A percentile compares a stretch with the other conserved stretches of the same genome.
Evolutionary conservation across 1,140 invertebrate genomes (phyloP).

Genomic region (Hypothenemus hampei): DNA sequence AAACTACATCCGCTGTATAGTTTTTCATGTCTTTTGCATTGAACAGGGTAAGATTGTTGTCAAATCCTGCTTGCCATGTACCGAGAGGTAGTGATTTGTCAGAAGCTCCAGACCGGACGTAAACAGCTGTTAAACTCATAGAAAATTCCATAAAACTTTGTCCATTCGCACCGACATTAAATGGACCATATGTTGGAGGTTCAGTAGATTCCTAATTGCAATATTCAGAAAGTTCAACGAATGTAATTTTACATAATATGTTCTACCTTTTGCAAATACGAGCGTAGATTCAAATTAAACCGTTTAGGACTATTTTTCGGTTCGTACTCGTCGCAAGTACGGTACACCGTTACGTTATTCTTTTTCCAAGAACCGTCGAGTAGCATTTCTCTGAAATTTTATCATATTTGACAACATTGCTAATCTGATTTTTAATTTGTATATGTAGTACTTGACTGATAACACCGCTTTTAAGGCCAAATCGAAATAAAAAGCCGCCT

Average conservation of each 20-base stretch:
- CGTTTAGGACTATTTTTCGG: conserved; percentile 60
- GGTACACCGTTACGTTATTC: conserved; percentile 57
- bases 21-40: conserved; percentile 64
- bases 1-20: conserved; percentile 70
- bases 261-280: conserved; percentile 46
- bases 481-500: conserved; percentile 84
- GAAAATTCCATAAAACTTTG: conserved; percentile 68
- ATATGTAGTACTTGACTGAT: conserved; percentile 58
- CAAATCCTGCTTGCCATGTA: conserved; percentile 64
- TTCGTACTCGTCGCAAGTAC: conserved; percentile 71
- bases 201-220: conserved; percentile 50
- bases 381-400: conserved; percentile 42
- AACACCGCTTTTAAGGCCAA: conserved; percentile 64
- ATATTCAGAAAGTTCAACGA: conserved; percentile 5
- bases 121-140: conserved; percentile 62
- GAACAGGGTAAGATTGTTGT: conserved; percentile 56
- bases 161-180: conserved; percentile 56
- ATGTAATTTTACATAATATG: background rate
- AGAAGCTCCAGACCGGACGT: conserved; percentile 58
- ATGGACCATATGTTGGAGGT: conserved; percentile 59
- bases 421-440: background rate
- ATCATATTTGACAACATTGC: background rate
- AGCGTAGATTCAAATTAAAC: conserved; percentile 44
- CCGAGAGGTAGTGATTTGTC: conserved; percentile 58
- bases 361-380: conserved; percentile 64